phyloP scores from a whole-genome alignment of 2,113 vertebrate genomes.

The Rhea americana region DNA sequence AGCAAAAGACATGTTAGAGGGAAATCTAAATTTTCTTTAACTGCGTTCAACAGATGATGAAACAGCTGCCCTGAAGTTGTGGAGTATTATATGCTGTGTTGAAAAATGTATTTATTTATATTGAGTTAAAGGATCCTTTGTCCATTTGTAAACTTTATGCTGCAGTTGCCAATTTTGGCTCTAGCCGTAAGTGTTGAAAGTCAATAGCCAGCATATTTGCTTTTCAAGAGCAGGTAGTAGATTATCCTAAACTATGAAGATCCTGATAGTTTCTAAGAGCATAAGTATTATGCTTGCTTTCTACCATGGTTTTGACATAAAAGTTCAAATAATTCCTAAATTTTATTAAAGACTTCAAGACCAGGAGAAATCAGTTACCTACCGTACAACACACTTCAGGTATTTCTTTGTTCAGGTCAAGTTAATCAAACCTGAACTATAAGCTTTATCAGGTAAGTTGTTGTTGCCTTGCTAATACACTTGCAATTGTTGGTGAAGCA shows the following conservation, averaged over 20 bases:
- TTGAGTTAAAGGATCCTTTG: background rate
- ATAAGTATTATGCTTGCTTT: background rate
- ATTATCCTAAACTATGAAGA: background rate
- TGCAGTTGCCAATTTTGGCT: background rate
- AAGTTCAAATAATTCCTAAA: background rate
- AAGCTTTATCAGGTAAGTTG: background rate
- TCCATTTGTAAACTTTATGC: background rate
- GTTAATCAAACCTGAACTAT: background rate
- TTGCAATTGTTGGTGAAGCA: background rate
- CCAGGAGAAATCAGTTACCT: background rate
- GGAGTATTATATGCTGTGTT: background rate
- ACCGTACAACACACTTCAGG: background rate
- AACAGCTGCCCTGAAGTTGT: background rate
- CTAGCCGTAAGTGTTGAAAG: background rate
- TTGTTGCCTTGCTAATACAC: background rate
- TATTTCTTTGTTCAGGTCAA: background rate
- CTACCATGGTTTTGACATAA: background rate
- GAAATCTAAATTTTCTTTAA: background rate
- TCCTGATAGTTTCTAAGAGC: background rate
- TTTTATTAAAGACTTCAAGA: background rate
- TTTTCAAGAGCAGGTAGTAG: background rate
- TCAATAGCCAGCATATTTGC: background rate
- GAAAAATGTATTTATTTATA: background rate
- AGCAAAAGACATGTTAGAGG: background rate
- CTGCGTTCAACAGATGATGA: background rate